A percentile compares a stretch with the other conserved stretches of the same genome.
Conservation (phyloP, 2,113 vertebrate genomes). For the Microtus montanus region DNA sequence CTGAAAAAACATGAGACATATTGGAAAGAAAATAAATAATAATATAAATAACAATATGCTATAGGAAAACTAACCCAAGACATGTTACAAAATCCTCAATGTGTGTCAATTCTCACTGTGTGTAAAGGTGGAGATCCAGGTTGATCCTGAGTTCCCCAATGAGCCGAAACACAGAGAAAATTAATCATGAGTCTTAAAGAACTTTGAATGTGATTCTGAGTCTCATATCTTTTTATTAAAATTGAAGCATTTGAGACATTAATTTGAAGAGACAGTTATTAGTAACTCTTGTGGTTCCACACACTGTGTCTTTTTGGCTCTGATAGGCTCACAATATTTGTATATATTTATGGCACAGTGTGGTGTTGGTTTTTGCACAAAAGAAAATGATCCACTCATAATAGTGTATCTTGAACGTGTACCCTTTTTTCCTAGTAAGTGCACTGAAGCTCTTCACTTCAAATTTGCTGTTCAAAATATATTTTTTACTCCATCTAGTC, state of each 20-base stretch:
- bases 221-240: conserved; percentile 16
- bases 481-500: not conserved
- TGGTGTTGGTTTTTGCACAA: not conserved
- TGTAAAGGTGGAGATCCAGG: not conserved
- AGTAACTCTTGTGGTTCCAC: not conserved
- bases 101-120: not conserved
- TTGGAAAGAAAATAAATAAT: not conserved
- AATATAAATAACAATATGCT: not conserved
- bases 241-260: not conserved
- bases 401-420: not conserved
- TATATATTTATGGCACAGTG: not conserved
- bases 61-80: not conserved
- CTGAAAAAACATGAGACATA: not conserved
- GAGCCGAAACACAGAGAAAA: not conserved
- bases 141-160: not conserved
- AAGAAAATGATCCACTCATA: not conserved
- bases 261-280: not conserved
- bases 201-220: not conserved
- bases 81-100: not conserved
- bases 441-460: not conserved
- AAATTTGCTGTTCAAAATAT: not conserved
- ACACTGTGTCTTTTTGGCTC: not conserved
- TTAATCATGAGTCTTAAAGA: not conserved
- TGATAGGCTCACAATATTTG: not conserved
- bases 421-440: not conserved